phyloP scores from a whole-genome alignment of 2,888 invertebrate species.

The Hybos culiciformis region DNA sequence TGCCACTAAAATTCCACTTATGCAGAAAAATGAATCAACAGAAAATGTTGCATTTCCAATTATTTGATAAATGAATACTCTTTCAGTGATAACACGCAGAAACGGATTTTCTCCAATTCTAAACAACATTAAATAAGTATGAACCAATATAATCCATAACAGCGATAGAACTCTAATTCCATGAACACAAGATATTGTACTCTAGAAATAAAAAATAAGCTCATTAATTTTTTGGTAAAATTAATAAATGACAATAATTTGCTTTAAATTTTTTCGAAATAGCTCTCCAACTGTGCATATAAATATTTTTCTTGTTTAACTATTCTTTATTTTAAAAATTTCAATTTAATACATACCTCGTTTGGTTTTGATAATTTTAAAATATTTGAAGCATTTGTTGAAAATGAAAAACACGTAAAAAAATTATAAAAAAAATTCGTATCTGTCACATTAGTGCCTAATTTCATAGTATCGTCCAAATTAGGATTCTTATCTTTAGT shows the following conservation, averaged over 20 bases:
- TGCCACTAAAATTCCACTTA: slow-evolving; percentile 66
- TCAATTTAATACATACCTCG: slow-evolving; percentile 22
- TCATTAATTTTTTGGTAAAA: not conserved
- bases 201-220: slow-evolving; percentile 30
- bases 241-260: too few relatives aligned
- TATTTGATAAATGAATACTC: slow-evolving; percentile 65
- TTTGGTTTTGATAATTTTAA: slow-evolving; percentile 42
- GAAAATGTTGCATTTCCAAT: slow-evolving; percentile 76
- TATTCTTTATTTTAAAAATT: not conserved
- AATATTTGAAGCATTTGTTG: slow-evolving; percentile 61
- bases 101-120: slow-evolving; percentile 60
- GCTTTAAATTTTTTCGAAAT: too few relatives aligned
- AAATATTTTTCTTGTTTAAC: too few relatives aligned
- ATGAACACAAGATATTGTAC: slow-evolving; percentile 60
- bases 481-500: too few relatives aligned
- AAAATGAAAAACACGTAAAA: slow-evolving; percentile 50
- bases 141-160: slow-evolving; percentile 72
- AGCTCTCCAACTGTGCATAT: too few relatives aligned
- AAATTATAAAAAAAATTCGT: not conserved
- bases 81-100: slow-evolving; percentile 55
- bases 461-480: too few relatives aligned
- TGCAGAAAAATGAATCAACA: slow-evolving; percentile 77
- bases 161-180: slow-evolving; percentile 66
- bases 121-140: slow-evolving; percentile 70
- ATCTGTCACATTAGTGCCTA: too few relatives aligned